Conservation (phyloP, 1,140 invertebrate genomes). For the Hyphantria cunea region DNA sequence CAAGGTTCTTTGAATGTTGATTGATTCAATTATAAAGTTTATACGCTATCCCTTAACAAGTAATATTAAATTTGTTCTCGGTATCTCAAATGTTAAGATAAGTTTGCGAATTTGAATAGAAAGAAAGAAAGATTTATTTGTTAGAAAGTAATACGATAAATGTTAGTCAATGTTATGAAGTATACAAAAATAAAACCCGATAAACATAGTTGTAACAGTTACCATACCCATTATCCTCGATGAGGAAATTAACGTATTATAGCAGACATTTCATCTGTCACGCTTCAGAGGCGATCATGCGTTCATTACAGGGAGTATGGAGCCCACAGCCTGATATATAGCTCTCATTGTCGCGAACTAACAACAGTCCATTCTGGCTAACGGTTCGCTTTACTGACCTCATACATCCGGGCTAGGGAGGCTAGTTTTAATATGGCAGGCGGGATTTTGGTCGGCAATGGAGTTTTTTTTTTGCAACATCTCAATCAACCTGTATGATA, state of each 20-base stretch:
- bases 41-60: too few relatives aligned
- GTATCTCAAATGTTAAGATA: too few relatives aligned
- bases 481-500: neutral
- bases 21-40: too few relatives aligned
- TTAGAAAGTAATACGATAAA: too few relatives aligned
- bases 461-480: neutral
- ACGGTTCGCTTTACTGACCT: slow-evolving; percentile 58
- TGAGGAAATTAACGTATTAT: slow-evolving; percentile 33
- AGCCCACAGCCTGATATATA: slow-evolving; percentile 54
- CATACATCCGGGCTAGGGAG: slow-evolving; percentile 39
- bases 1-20: too few relatives aligned
- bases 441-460: neutral
- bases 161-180: too few relatives aligned
- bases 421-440: slow-evolving; percentile 35
- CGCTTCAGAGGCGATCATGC: slow-evolving; percentile 24
- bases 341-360: slow-evolving; percentile 62
- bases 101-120: too few relatives aligned
- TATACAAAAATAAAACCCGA: too few relatives aligned
- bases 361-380: slow-evolving; percentile 64
- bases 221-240: slow-evolving; percentile 14
- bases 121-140: too few relatives aligned
- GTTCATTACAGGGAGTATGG: slow-evolving; percentile 43
- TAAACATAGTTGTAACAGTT: too few relatives aligned
- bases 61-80: too few relatives aligned
- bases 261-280: slow-evolving; percentile 31